Percentiles rank a stretch among this genome's conserved stretches.
These are phyloP conservation scores for Elymnias hypermnestra DNA, from an alignment of 1,140 invertebrate genomes.

Conservation along the genomic window DNA sequence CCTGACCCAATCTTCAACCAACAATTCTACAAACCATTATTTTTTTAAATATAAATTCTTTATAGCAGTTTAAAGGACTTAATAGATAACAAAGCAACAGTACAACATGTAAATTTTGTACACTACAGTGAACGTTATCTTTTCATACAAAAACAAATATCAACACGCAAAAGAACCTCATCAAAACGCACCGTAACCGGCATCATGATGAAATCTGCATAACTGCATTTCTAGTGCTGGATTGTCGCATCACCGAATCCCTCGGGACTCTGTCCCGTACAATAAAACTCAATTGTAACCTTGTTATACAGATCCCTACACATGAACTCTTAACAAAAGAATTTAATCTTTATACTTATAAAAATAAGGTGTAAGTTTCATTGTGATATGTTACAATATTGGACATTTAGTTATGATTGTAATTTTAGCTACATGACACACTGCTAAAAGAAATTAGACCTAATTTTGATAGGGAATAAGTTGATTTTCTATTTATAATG, in stretches of 20 bases:
- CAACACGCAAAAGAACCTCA: conserved; percentile 30
- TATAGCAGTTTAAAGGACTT: too few relatives aligned
- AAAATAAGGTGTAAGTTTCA: conserved; percentile 18
- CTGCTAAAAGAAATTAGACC: background rate
- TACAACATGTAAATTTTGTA: too few relatives aligned
- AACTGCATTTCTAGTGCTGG: conserved; percentile 53
- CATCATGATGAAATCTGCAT: conserved; percentile 64
- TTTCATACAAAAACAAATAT: conserved; percentile 27
- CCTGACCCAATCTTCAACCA: too few relatives aligned
- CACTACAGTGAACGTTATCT: too few relatives aligned
- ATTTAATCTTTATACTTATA: conserved; percentile 3
- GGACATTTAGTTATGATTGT: conserved; percentile 7
- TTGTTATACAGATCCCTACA: conserved; percentile 21
- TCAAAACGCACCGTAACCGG: conserved; percentile 44
- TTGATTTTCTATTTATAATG: too few relatives aligned
- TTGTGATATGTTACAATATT: conserved; percentile 1
- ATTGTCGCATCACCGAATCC: conserved; percentile 47
- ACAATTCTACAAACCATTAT: too few relatives aligned
- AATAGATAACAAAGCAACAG: too few relatives aligned
- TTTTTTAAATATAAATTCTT: too few relatives aligned
- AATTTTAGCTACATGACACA: background rate
- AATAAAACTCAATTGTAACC: conserved; percentile 31
- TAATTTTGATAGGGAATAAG: too few relatives aligned
- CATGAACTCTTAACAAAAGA: background rate
- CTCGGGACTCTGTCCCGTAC: conserved; percentile 29